Evolutionary conservation across 2,797 vertebrate species (phyloP), one percentile per base, ranked within the genome.

Genomic region (Sorex maritimensis): DNA sequence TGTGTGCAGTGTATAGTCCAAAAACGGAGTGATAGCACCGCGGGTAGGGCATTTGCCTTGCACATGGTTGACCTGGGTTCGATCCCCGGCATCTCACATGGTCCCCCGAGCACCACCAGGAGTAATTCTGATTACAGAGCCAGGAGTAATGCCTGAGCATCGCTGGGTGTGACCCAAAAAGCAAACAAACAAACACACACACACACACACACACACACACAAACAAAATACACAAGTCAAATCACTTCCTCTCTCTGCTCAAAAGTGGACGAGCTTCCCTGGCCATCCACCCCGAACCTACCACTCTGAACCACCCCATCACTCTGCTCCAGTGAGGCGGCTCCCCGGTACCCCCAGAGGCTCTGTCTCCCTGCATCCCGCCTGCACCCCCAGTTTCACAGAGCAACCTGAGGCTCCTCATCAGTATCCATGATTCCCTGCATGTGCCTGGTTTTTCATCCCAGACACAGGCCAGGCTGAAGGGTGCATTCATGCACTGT

Each of bases 1-100:
- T 55, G 49, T 81, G 15, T 90, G 49, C 92, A 28, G 44, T 86
- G 81, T 90, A 67, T 14, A 7, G 77, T 26, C 81, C 63, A 83
- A 77, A 78, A 73, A 86, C 10, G 13, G 10, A 52, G 13, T 52
- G 49, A 52, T 52, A 52, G 49, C 10, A 52, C 49, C 6, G 49
- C 49, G 13, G 49, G 49, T 0, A 52, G 6, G 49, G 49, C 49
- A 52, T 52, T 52, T 52, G 49, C 49, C 49, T 52, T 52, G 49
- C 49, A 52, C 13, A 14, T 14, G 49, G 49, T 9, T 11, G 49
- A 52, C 49, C 13, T 14, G 49, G 49, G 49, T 52, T 52, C 49
- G 49, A 52, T 11, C 49, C 41, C 49, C 49, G 10, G 49, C 49
- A 52, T 52, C 49, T 14, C 10, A 52, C 11, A 52, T 52, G 49